Conservation (phyloP, 2,113 vertebrate genomes). For the Candoia aspera region DNA sequence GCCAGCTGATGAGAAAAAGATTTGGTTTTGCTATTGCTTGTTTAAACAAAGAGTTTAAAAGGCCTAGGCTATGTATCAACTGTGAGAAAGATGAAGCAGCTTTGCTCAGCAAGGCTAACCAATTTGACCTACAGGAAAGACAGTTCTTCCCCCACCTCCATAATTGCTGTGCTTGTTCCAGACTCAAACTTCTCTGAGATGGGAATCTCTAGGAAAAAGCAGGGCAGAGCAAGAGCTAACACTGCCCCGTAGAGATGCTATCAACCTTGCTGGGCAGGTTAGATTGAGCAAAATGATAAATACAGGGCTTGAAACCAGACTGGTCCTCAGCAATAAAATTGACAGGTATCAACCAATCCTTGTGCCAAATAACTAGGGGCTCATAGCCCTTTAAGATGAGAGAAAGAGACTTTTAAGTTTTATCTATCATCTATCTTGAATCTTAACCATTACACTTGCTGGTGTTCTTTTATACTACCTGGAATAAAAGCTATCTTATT, state of each 20-base stretch:
- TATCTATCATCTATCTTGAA: not conserved
- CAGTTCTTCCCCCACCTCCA: not conserved
- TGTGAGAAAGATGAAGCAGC: not conserved
- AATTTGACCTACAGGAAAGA: not conserved
- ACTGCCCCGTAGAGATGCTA: not conserved
- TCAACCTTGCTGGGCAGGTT: not conserved
- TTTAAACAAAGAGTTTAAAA: not conserved
- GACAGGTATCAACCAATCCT: not conserved
- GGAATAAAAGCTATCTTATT: not conserved
- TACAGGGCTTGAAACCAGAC: not conserved
- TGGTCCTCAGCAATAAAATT: not conserved
- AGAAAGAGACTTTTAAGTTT: not conserved
- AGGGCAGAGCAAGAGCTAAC: not conserved
- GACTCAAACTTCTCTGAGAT: not conserved
- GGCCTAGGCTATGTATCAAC: not conserved
- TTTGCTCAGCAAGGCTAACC: not conserved
- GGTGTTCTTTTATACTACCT: not conserved
- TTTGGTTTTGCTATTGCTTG: not conserved
- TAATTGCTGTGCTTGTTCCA: not conserved
- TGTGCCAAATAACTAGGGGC: not conserved
- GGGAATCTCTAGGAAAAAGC: not conserved
- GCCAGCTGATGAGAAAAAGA: not conserved
- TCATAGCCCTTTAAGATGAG: not conserved
- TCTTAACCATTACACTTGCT: not conserved
- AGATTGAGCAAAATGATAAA: not conserved